Percentiles rank a stretch among this genome's conserved stretches.
Conservation (phyloP, 2,888 invertebrate species). For the Brachyptera risi region DNA sequence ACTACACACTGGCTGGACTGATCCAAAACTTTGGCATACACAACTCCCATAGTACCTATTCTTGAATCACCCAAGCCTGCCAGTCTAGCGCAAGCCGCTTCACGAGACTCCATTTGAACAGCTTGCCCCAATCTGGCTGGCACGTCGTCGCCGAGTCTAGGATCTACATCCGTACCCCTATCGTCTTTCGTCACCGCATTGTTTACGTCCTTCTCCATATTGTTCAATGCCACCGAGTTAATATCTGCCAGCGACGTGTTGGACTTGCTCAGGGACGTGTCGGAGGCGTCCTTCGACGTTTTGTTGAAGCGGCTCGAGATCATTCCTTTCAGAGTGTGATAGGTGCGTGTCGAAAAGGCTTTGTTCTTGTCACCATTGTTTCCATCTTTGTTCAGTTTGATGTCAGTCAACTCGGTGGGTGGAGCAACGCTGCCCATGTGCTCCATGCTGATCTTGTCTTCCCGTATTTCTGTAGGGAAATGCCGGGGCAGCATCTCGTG, state of each 20-base stretch:
- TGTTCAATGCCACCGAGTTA: not conserved
- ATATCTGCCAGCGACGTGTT: slow-evolving; percentile 38
- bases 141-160: not conserved
- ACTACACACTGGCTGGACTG: slow-evolving; percentile 10
- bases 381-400: slow-evolving; percentile 30
- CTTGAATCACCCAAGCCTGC: not conserved
- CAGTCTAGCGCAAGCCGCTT: not conserved
- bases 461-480: slow-evolving; percentile 40
- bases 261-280: slow-evolving; percentile 14
- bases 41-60: not conserved
- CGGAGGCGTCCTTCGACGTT: slow-evolving; percentile 44
- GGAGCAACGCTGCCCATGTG: slow-evolving; percentile 41
- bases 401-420: slow-evolving; percentile 39
- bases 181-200: not conserved
- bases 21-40: slow-evolving; percentile 2
- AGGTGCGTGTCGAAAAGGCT: slow-evolving; percentile 68
- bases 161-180: not conserved
- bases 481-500: slow-evolving; percentile 1
- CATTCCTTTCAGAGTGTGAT: slow-evolving; percentile 78
- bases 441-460: slow-evolving; percentile 45
- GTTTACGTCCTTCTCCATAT: slow-evolving; percentile 9
- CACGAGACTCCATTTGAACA: not conserved
- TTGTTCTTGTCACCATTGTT: slow-evolving; percentile 53
- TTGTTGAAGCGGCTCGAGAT: slow-evolving; percentile 74
- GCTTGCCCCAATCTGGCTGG: not conserved